These are phyloP conservation scores for Malachius bipustulatus DNA, from an alignment of 2,888 invertebrate species.

Conservation along the genomic window DNA sequence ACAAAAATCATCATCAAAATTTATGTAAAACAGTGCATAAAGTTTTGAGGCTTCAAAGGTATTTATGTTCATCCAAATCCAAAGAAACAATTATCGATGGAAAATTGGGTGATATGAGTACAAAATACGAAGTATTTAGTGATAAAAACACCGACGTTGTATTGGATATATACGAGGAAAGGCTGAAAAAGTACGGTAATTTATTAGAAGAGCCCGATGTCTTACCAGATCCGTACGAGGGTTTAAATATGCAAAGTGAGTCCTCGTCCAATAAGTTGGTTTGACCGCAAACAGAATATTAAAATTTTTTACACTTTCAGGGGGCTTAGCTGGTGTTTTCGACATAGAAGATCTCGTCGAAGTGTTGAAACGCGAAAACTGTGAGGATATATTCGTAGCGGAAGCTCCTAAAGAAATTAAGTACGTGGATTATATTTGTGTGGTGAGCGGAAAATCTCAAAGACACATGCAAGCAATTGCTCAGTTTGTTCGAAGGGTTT, in stretches of 20 bases:
- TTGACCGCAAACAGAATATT: background rate
- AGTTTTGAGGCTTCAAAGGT: too few relatives aligned
- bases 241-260: slow-evolving; percentile 50
- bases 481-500: slow-evolving; percentile 63
- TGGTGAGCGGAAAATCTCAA: slow-evolving; percentile 62
- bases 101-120: slow-evolving; percentile 24
- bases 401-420: slow-evolving; percentile 58
- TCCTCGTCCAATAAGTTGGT: slow-evolving; percentile 13
- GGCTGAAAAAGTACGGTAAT: slow-evolving; percentile 27
- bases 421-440: slow-evolving; percentile 76
- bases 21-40: too few relatives aligned
- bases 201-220: slow-evolving; percentile 28
- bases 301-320: slow-evolving; percentile 38
- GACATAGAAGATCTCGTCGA: slow-evolving; percentile 78
- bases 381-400: slow-evolving; percentile 69
- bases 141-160: slow-evolving; percentile 59
- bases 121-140: slow-evolving; percentile 56
- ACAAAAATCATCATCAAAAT: too few relatives aligned
- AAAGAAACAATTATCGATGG: too few relatives aligned
- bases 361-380: slow-evolving; percentile 64
- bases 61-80: too few relatives aligned
- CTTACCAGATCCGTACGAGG: slow-evolving; percentile 47
- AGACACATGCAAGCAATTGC: slow-evolving; percentile 64
- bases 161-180: slow-evolving; percentile 62
- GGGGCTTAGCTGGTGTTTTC: slow-evolving; percentile 73